These are phyloP conservation scores for Cossypha caffra DNA, from an alignment of 2,797 vertebrate species.

Conservation along the genomic window DNA sequence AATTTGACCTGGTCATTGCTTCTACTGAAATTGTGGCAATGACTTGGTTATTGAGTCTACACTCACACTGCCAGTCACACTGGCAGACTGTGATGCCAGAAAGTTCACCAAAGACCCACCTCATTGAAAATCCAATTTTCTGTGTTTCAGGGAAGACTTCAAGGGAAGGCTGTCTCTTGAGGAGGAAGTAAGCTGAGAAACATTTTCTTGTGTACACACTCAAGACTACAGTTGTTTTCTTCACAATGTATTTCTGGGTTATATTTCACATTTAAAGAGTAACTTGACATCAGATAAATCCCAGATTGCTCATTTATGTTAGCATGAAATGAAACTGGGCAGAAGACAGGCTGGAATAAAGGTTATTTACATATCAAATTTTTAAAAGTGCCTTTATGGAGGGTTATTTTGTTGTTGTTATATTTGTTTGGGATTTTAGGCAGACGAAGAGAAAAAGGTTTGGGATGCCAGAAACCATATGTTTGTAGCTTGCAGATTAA, in stretches of 20 bases:
- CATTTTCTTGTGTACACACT: background rate
- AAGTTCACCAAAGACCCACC: background rate
- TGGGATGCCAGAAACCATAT: constrained; percentile 4
- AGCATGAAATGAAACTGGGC: background rate
- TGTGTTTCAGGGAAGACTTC: background rate
- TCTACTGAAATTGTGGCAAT: background rate
- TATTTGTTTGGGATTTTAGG: constrained; percentile 20
- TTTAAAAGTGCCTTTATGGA: background rate
- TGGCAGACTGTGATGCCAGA: background rate
- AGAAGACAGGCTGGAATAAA: background rate
- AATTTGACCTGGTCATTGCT: background rate
- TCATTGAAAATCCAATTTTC: background rate
- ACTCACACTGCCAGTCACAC: background rate
- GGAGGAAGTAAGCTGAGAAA: background rate
- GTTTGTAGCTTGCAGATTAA: background rate
- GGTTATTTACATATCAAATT: constrained; percentile 13
- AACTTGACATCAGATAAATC: background rate
- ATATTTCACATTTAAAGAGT: background rate
- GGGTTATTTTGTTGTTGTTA: background rate
- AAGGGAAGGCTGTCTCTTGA: background rate
- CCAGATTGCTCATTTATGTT: background rate
- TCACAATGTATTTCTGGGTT: background rate
- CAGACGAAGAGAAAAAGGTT: background rate
- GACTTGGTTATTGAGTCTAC: background rate
- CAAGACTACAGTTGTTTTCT: background rate